Evolutionary conservation across 2,797 vertebrate genomes (phyloP), one percentile per base, ranked within the genome.

Genomic region (Pachyuromys duprasi): DNA sequence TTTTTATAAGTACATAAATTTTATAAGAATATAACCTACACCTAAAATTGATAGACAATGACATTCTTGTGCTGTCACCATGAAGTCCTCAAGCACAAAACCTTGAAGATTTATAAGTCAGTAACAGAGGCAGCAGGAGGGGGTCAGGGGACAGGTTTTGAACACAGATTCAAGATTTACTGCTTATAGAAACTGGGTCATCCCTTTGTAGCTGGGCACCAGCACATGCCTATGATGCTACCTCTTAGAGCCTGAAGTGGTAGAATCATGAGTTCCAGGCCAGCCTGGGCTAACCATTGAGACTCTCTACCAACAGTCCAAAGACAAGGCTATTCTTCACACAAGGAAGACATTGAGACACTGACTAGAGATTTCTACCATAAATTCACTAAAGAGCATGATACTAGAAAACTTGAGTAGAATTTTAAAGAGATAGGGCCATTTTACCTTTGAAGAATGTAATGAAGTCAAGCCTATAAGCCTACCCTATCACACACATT

Each of bases 21-120:
- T 84, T 96, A 69, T 60, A 91, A 62, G 86, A 96, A 97, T 69
- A 91, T 75, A 93, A 49, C 5, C 63, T 14, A 62, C 33, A 87
- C n/a, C 69, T 67, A 53, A 82, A 84, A 90, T 49, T 87, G 90
- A 96, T 17, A 86, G 74, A 39, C 82, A 95, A 60, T 31, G 62
- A 22, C 62, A 93, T 72, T 95, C 63, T 65, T 69, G 20, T 55
- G 55, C 8, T 88, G 42, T 24, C 70, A 89, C 87, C 76, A n/a
- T 62, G 80, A 36, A 36, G 28, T 94, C 24, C 39, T 78, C 12
- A 92, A 87, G 75, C 13, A 90, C 36, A 75, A 92, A 39, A 91
- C 49, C 72, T 17, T 6, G 72, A 83, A 91, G 49, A 90, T 36
- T 75, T 79, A 86, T 31, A 96, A 65, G 22, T 24, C 63, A 81